phyloP scores from a whole-genome alignment of 2,113 vertebrate species.

The Percina caprodes region DNA sequence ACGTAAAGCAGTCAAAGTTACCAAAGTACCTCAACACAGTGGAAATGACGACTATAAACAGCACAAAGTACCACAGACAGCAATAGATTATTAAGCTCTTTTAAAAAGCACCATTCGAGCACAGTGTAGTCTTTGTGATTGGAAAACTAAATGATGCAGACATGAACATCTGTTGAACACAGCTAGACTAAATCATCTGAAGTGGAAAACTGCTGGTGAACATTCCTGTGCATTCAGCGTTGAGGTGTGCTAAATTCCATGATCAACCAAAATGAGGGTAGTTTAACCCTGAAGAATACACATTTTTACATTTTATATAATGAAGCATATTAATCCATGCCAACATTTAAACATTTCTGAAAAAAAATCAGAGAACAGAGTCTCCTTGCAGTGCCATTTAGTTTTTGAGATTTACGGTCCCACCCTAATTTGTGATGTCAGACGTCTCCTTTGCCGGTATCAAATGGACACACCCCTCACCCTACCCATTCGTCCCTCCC shows the following conservation, averaged over 20 bases:
- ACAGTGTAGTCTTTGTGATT: slow-evolving; percentile 44
- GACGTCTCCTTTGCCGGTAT: not conserved
- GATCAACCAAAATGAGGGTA: not conserved
- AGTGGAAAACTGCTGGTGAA: slow-evolving; percentile 58
- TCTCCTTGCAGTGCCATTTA: not conserved
- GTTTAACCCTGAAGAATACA: not conserved
- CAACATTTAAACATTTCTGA: slow-evolving; percentile 12
- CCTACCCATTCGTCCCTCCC: too few species aligned
- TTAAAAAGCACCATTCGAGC: slow-evolving; percentile 42
- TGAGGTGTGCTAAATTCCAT: not conserved
- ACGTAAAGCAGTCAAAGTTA: not conserved
- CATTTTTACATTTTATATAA: not conserved
- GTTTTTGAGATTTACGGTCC: not conserved
- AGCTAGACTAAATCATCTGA: slow-evolving; percentile 35
- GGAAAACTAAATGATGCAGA: slow-evolving; percentile 47
- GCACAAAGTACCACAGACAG: slow-evolving; percentile 39
- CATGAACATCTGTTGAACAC: slow-evolving; percentile 31
- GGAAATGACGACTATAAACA: not conserved
- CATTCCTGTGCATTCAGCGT: slow-evolving; percentile 50
- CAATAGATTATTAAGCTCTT: slow-evolving; percentile 10
- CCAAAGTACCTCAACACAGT: not conserved
- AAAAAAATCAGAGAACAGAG: slow-evolving; percentile 6
- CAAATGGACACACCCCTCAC: not conserved
- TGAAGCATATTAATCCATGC: slow-evolving; percentile 35
- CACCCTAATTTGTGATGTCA: not conserved